A percentile compares a stretch with the other conserved stretches of the same genome.
phyloP scores from a whole-genome alignment of 2,888 invertebrate species.

The Mythimna loreyi region DNA sequence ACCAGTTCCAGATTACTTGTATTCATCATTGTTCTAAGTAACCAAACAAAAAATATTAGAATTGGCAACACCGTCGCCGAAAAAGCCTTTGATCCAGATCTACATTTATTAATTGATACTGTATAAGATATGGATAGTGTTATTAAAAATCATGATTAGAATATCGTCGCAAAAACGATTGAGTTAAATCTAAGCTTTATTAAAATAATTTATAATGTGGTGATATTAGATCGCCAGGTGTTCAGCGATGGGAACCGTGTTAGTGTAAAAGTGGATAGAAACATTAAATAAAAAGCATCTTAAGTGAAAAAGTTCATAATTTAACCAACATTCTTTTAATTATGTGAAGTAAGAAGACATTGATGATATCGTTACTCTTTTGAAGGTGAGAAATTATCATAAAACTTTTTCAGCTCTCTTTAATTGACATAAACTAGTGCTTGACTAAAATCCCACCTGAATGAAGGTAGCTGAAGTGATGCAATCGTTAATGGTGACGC shows the following conservation, averaged over 20 bases:
- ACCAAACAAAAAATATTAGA: constrained; percentile 54
- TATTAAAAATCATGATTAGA: constrained; percentile 52
- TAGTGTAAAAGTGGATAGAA: background rate
- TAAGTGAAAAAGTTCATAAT: background rate
- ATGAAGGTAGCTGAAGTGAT: too few species aligned
- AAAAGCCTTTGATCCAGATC: constrained; percentile 41
- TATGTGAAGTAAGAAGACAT: background rate
- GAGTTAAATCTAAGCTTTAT: background rate
- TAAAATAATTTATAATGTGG: constrained; percentile 5
- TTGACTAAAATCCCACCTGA: too few species aligned
- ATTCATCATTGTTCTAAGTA: constrained; percentile 68
- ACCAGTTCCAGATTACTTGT: constrained; percentile 63
- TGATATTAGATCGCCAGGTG: constrained; percentile 12
- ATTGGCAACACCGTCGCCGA: constrained; percentile 43
- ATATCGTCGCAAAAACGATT: constrained; percentile 10
- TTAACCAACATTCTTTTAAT: too few species aligned
- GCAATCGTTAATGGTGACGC: too few species aligned
- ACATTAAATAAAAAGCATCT: background rate
- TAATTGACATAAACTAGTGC: too few species aligned
- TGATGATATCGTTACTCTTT: background rate
- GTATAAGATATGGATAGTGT: constrained; percentile 48
- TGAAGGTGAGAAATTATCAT: too few species aligned
- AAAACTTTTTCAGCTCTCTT: too few species aligned
- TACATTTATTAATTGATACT: constrained; percentile 47
- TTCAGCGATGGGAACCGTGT: constrained; percentile 11